Evolutionary conservation across 2,113 vertebrate genomes (phyloP).

Genomic region (Cyanistes caeruleus): DNA sequence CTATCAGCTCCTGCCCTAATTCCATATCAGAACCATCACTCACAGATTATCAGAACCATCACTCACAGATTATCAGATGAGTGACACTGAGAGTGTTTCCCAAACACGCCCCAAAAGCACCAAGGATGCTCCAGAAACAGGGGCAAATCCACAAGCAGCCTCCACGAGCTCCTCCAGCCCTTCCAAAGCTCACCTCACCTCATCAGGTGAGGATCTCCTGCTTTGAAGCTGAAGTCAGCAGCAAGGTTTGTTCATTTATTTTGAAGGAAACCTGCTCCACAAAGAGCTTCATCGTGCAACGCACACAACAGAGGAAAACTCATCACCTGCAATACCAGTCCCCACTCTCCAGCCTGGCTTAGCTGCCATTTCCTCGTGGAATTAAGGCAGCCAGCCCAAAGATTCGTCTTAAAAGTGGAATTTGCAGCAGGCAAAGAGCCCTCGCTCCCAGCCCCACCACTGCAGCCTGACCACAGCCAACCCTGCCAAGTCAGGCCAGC

Average conservation of each 20-base stretch:
- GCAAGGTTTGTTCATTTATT: background rate
- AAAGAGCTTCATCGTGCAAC: background rate
- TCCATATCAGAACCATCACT: background rate
- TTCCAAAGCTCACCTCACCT: background rate
- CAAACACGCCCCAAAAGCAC: background rate
- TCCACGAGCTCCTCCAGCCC: background rate
- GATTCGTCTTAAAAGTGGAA: conserved; percentile 24
- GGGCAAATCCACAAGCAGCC: background rate
- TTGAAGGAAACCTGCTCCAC: background rate
- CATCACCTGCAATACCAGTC: no score
- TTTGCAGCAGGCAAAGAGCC: background rate
- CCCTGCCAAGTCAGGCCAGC: background rate
- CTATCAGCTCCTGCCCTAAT: background rate
- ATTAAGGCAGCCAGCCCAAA: background rate
- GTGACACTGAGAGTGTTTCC: rapidly evolving
- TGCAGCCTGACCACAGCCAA: background rate
- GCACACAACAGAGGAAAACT: rapidly evolving
- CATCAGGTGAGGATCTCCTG: background rate
- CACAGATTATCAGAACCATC: background rate
- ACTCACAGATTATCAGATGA: background rate
- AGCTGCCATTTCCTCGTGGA: background rate
- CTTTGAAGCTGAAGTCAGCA: background rate
- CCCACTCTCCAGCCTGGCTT: background rate
- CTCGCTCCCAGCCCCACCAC: background rate
- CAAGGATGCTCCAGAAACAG: background rate